Conservation (phyloP, 1,140 invertebrate genomes). For the Heliconius eleuchia region DNA sequence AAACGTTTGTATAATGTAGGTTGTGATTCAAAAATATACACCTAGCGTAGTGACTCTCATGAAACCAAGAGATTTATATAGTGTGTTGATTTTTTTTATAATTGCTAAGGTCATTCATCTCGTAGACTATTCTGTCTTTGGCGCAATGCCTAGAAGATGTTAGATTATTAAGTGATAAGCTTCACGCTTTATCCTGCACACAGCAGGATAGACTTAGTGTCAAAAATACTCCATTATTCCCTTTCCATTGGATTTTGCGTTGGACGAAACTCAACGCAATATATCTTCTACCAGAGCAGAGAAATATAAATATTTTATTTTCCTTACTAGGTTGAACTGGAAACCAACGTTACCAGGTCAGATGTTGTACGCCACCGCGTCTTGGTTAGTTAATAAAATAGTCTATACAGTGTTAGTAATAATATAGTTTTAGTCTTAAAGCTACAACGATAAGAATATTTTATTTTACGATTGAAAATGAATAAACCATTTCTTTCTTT, state of each 20-base stretch:
- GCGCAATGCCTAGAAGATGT: not conserved
- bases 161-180: too few relatives aligned
- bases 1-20: too few relatives aligned
- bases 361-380: not conserved
- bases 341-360: not conserved
- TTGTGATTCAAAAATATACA: not conserved
- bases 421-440: too few relatives aligned
- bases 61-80: not conserved
- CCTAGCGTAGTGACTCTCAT: not conserved
- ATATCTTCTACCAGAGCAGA: not conserved
- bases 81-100: not conserved
- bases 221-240: not conserved
- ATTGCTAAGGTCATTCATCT: slow-evolving; percentile 5
- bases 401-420: too few relatives aligned
- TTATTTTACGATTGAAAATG: too few relatives aligned
- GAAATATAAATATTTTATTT: not conserved
- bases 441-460: too few relatives aligned
- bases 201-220: not conserved
- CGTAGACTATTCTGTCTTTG: not conserved
- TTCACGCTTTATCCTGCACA: too few relatives aligned
- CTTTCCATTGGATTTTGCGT: too few relatives aligned
- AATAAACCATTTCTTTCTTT: too few relatives aligned
- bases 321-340: not conserved
- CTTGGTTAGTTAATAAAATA: not conserved
- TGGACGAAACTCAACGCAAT: too few relatives aligned